A percentile compares a stretch with the other conserved stretches of the same genome.
phyloP scores from a whole-genome alignment of 1,140 invertebrate species.

The Calycopis cecrops region DNA sequence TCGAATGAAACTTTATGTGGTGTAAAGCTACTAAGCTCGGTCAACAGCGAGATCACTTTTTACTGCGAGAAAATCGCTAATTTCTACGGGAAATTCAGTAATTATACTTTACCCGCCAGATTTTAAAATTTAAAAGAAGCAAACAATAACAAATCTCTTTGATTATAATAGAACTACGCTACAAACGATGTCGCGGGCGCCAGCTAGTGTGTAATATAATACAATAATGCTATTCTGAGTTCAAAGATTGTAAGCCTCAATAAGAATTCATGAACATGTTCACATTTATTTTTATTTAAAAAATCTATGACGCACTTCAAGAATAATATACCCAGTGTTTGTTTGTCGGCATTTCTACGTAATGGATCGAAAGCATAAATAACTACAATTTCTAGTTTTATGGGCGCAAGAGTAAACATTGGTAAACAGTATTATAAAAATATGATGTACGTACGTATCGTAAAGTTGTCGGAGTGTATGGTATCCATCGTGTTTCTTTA shows the following conservation, averaged over 20 bases:
- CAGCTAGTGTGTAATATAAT: conserved; percentile 2
- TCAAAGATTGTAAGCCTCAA: not conserved
- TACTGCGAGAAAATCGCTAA: too few relatives aligned
- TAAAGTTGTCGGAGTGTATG: too few relatives aligned
- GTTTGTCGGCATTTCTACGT: conserved; percentile 8
- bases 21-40: too few relatives aligned
- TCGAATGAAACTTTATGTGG: too few relatives aligned
- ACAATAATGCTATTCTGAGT: conserved; percentile 1
- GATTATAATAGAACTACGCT: too few relatives aligned
- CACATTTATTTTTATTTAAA: not conserved
- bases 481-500: too few relatives aligned
- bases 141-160: too few relatives aligned
- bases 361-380: conserved; percentile 10
- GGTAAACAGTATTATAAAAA: conserved; percentile 11
- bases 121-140: too few relatives aligned
- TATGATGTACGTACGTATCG: not conserved
- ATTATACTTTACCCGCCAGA: too few relatives aligned
- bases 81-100: too few relatives aligned
- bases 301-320: conserved; percentile 9
- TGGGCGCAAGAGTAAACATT: not conserved
- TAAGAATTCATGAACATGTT: conserved; percentile 5
- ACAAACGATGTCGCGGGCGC: too few relatives aligned
- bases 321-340: conserved; percentile 3
- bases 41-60: too few relatives aligned
- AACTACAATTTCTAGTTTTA: conserved; percentile 3